A percentile compares a stretch with the other conserved stretches of the same genome.
Evolutionary conservation across 2,797 vertebrate genomes (phyloP).

Genomic region (Argentina silus): DNA sequence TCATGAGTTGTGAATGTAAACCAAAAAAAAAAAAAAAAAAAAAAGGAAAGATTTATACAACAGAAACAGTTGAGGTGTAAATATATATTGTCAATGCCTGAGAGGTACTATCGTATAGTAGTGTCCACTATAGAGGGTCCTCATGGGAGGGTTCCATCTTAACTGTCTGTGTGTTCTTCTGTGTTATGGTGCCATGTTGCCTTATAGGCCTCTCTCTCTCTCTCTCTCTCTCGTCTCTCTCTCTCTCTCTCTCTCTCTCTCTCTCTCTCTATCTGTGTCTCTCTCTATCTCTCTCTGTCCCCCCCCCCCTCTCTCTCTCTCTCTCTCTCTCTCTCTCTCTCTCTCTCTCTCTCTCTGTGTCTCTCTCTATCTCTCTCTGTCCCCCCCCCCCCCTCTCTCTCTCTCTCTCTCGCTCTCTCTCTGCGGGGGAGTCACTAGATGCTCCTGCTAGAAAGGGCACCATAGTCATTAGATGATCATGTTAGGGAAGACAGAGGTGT

Average conservation of each 20-base stretch:
- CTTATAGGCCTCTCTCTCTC: slow-evolving; percentile 34
- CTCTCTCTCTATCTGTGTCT: background rate
- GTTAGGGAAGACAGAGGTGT: background rate
- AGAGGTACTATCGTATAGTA: background rate
- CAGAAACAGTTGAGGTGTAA: background rate
- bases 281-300: background rate
- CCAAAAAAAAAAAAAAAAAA: slow-evolving; percentile 14
- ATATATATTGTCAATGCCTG: background rate
- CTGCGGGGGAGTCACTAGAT: background rate
- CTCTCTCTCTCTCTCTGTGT: background rate
- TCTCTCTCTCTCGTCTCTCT: too few relatives aligned
- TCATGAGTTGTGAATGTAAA: slow-evolving; percentile 52
- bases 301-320: background rate
- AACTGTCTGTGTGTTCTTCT: slow-evolving; percentile 49
- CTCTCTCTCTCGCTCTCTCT: background rate
- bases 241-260: background rate
- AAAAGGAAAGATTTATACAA: too few relatives aligned
- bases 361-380: background rate
- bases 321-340: background rate
- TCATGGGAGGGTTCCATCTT: slow-evolving; percentile 53
- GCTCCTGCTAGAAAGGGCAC: background rate
- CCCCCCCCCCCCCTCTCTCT: background rate
- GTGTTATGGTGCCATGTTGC: slow-evolving; percentile 29
- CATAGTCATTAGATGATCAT: background rate
- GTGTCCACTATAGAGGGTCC: background rate